Evolutionary conservation across 2,113 vertebrate species (phyloP).

Genomic region (Sigmodon hispidus): DNA sequence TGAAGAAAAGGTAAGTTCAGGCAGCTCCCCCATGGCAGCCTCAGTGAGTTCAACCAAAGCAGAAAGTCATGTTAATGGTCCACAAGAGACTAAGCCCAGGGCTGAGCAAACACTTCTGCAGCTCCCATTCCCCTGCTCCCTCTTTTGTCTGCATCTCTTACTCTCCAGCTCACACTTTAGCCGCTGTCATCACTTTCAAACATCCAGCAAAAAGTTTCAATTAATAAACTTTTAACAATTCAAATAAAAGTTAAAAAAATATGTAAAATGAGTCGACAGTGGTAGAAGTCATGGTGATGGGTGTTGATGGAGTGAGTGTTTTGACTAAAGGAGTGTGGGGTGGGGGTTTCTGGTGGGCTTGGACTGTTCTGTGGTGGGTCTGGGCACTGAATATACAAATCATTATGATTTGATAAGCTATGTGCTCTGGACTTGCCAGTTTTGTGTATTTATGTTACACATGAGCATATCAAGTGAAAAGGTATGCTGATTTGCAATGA

Average conservation of each 20-base stretch:
- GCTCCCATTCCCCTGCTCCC: background rate
- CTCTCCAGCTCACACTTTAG: background rate
- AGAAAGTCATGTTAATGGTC: background rate
- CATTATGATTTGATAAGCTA: background rate
- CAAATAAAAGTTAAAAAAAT: background rate
- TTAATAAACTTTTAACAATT: background rate
- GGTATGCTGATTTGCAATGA: background rate
- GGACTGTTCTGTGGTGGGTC: background rate
- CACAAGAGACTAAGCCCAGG: background rate
- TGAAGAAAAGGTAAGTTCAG: background rate
- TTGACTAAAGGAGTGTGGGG: background rate
- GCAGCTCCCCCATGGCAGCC: background rate
- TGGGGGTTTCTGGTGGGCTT: background rate
- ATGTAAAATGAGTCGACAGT: background rate
- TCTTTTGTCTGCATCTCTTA: background rate
- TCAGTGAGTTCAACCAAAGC: background rate
- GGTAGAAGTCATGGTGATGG: background rate
- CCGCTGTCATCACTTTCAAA: background rate
- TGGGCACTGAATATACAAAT: background rate
- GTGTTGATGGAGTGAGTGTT: background rate
- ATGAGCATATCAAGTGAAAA: conserved; percentile 5
- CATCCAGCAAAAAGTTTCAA: background rate
- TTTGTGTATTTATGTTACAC: background rate
- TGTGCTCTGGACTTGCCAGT: background rate
- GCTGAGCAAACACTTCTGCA: background rate